A percentile compares a stretch with the other conserved stretches of the same genome.
Conservation (phyloP, 2,113 vertebrate genomes). For the Hemichromis elongatus region DNA sequence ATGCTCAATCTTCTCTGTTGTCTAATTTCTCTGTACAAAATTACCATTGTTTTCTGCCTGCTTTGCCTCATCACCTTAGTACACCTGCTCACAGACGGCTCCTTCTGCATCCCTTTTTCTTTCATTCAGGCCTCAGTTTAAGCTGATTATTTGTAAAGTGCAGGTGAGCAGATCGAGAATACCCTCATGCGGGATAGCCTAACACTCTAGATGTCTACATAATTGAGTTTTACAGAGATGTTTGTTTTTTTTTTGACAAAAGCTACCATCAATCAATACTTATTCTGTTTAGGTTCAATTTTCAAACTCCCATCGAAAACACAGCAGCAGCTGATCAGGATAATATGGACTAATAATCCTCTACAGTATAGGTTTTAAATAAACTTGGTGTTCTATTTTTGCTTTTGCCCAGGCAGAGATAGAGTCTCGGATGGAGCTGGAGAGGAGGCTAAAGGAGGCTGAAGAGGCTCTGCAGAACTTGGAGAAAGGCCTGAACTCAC, state of each 20-base stretch:
- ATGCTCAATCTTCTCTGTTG: not conserved
- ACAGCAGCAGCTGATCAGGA: not conserved
- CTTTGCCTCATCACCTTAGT: not conserved
- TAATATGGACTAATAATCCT: not conserved
- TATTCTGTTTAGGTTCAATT: not conserved
- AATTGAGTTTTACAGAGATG: not conserved
- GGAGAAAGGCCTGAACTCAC: conserved; percentile 85
- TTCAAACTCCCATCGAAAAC: not conserved
- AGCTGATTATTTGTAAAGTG: not conserved
- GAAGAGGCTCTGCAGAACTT: conserved; percentile 87
- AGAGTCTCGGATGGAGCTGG: conserved; percentile 87
- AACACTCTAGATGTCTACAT: not conserved
- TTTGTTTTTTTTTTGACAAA: not conserved
- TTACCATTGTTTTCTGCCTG: not conserved
- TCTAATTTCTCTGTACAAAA: not conserved
- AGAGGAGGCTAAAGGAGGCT: conserved; percentile 82
- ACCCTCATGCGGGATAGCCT: not conserved
- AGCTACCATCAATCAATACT: not conserved
- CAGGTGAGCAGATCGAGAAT: not conserved
- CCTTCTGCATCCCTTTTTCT: not conserved
- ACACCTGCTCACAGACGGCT: not conserved
- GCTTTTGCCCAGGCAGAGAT: conserved; percentile 79
- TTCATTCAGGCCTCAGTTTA: not conserved
- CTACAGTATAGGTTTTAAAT: not conserved
- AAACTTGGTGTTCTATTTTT: not conserved